Conservation (phyloP, 2,113 vertebrate species). For the Thunnus maccoyii region DNA sequence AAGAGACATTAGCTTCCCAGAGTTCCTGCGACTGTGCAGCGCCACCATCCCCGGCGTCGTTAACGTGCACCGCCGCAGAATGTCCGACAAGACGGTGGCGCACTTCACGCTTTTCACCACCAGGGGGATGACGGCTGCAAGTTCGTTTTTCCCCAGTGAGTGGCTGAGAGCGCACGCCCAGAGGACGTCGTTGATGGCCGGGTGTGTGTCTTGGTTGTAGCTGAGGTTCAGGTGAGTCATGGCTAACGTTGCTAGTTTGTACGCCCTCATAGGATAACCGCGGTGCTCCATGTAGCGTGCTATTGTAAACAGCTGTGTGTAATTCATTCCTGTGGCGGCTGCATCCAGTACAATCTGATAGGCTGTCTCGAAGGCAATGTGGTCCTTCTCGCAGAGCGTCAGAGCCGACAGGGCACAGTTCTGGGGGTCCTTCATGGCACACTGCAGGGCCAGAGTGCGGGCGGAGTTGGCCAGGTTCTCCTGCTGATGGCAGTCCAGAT, state of each 20-base stretch:
- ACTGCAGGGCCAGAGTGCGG: conserved; percentile 94
- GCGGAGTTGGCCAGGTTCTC: conserved; percentile 96
- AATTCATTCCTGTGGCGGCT: conserved; percentile 93
- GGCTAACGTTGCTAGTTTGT: conserved; percentile 75
- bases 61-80: conserved; percentile 95
- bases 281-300: conserved; percentile 99
- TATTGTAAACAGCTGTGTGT: conserved; percentile 97
- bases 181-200: conserved; percentile 97
- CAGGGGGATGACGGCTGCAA: conserved; percentile 95
- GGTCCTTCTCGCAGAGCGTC: conserved; percentile 97
- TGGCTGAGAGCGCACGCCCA: conserved; percentile 98
- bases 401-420: conserved; percentile 87
- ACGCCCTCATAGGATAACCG: conserved; percentile 81
- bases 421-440: conserved; percentile 97
- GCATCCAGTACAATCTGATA: conserved; percentile 97
- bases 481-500: conserved; percentile 94
- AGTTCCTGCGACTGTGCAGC: conserved; percentile 74
- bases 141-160: conserved; percentile 96
- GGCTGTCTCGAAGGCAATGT: conserved; percentile 97
- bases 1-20: conserved; percentile 77
- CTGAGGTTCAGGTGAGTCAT: conserved; percentile 79
- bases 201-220: conserved; percentile 93
- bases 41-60: conserved; percentile 85
- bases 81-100: conserved; percentile 96
- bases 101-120: conserved; percentile 98